Base-by-base conservation (phyloP, 2,888 invertebrate genomes). In the Temnothorax unifasciatus region DNA sequence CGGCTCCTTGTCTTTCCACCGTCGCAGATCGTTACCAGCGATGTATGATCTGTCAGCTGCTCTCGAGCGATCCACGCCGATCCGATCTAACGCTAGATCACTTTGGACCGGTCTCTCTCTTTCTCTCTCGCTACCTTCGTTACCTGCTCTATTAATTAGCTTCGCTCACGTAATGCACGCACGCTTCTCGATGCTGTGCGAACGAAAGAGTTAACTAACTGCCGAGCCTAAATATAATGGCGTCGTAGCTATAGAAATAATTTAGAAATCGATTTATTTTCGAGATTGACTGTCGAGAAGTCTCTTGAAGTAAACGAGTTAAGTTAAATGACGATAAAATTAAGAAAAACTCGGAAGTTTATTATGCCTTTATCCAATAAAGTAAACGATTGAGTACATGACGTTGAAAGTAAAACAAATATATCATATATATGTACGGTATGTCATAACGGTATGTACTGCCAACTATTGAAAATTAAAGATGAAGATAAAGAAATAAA, bases 141-240 rank as follows among this genome's bases (percentile, higher is more conserved):
- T 68, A 54, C 57, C 73, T 69, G 61, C 66, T 85, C 82, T 83
- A 75, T 69, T 84, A 89, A 89, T 89, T 87, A 87, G 87, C 76
- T 66, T 82, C 69, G 71, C 41, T 66, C 69, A 75, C 71, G 68
- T 82, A 82, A 73, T 18, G 25, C 34, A 57, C 38, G 47, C 54
- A 47, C 44, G 75, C 41, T 44, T 74, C 57, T 18, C 59, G 47
- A 59, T 73, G 41, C 41, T 54, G 73, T 54, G 57, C 73, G 71
- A 69, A 29, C 29, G 29, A 47, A 25, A 6, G 54, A n/a, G 52
- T 41, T 21, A 63, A 47, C 41, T 63, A 54, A 25, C 8, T 44
- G 25, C 34, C 21, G 68, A 29, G 29, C 47, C 61, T 85, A 81
- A 84, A 81, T 34, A 29, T 63, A 77, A 34, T 81, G 79, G 29